Evolutionary conservation across 2,113 vertebrate genomes (phyloP).

Genomic region (Bujurquina vittata): DNA sequence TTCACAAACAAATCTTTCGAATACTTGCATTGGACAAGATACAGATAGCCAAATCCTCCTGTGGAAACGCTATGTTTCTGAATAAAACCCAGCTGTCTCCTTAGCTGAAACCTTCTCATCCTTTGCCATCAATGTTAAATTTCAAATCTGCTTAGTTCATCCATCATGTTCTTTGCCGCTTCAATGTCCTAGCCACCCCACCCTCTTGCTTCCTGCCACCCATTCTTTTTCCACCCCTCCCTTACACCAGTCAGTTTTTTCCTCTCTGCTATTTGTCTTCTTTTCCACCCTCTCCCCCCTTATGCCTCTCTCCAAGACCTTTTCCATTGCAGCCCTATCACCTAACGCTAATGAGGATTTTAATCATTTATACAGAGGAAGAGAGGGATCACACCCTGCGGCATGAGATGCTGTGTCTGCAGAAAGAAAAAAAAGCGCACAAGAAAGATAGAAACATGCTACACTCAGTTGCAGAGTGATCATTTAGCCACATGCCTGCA

Average conservation of each 20-base stretch:
- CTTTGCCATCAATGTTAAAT: conserved; percentile 18
- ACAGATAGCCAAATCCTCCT: not conserved
- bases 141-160: conserved; percentile 35
- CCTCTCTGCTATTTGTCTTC: conserved; percentile 22
- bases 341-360: conserved; percentile 69
- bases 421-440: conserved; percentile 11
- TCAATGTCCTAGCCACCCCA: conserved; percentile 9
- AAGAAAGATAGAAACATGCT: conserved; percentile 9
- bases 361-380: conserved; percentile 69
- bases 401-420: conserved; percentile 43
- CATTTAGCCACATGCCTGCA: conserved; percentile 3
- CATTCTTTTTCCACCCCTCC: conserved; percentile 45
- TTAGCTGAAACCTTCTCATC: conserved; percentile 5
- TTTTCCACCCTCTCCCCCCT: conserved; percentile 25
- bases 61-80: not conserved
- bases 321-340: conserved; percentile 65
- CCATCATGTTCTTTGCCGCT: conserved; percentile 31
- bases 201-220: conserved; percentile 39
- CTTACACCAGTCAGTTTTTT: conserved; percentile 25
- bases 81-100: not conserved
- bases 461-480: conserved; percentile 1
- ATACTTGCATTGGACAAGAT: not conserved
- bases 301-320: conserved; percentile 1
- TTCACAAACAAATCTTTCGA: not conserved
- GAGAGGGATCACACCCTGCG: conserved; percentile 21